Conservation (phyloP, 2,888 invertebrate genomes). For the Volucella bombylans region DNA sequence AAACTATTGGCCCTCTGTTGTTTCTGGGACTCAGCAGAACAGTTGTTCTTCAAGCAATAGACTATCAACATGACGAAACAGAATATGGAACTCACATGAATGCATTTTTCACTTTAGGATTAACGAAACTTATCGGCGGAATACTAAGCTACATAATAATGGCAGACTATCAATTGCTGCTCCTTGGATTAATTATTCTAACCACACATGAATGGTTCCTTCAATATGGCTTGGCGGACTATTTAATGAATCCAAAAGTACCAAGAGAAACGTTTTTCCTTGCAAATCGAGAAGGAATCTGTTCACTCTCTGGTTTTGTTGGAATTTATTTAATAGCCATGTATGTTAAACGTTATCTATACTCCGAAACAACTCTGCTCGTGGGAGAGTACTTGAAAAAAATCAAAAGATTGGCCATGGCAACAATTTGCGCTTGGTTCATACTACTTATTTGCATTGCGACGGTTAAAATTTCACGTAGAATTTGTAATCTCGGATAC, state of each 20-base stretch:
- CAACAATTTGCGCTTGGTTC: conserved; percentile 81
- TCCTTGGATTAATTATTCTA: conserved; percentile 84
- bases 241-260: conserved; percentile 86
- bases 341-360: conserved; percentile 85
- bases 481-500: conserved; percentile 92
- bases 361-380: conserved; percentile 78
- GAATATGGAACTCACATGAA: conserved; percentile 99
- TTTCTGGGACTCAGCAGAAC: conserved; percentile 86
- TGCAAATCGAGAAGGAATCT: conserved; percentile 96
- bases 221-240: conserved; percentile 86
- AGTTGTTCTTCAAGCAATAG: conserved; percentile 85
- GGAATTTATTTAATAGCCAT: conserved; percentile 91
- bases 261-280: conserved; percentile 86
- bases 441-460: conserved; percentile 83
- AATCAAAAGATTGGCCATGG: conserved; percentile 75
- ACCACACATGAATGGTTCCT: conserved; percentile 87
- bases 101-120: conserved; percentile 96
- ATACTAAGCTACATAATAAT: conserved; percentile 78
- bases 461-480: conserved; percentile 87
- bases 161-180: conserved; percentile 79
- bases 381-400: conserved; percentile 76
- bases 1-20: conserved; percentile 82
- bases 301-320: conserved; percentile 92
- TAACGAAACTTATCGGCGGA: conserved; percentile 89
- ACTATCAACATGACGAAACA: conserved; percentile 93